These are phyloP conservation scores for Corythornis leucogaster DNA, from an alignment of 2,797 vertebrate genomes.

Conservation along the genomic window DNA sequence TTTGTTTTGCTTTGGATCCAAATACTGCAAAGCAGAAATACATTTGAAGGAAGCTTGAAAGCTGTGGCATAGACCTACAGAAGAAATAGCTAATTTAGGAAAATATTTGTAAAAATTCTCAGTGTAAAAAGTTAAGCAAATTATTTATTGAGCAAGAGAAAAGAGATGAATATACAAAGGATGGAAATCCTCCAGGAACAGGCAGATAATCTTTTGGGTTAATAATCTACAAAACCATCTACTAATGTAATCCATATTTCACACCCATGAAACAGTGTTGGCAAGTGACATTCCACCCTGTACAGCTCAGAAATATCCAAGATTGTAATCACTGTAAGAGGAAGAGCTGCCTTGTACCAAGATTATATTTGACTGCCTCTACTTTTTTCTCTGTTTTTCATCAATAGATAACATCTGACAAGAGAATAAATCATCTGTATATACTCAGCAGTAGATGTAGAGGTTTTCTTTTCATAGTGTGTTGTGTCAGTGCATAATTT, in stretches of 20 bases:
- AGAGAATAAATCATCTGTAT: background rate
- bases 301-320: background rate
- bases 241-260: slow-evolving; percentile 13
- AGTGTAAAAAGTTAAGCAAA: background rate
- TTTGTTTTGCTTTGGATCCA: slow-evolving; percentile 5
- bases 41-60: slow-evolving; percentile 7
- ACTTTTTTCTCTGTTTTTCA: background rate
- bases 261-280: background rate
- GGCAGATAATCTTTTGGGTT: background rate
- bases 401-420: background rate
- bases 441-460: background rate
- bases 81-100: background rate
- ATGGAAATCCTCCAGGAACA: background rate
- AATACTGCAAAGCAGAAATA: background rate
- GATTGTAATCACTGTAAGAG: background rate
- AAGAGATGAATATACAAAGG: background rate
- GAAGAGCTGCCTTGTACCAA: background rate
- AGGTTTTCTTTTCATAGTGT: background rate
- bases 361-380: background rate
- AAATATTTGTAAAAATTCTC: background rate
- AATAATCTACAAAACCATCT: background rate
- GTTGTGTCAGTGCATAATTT: background rate
- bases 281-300: background rate
- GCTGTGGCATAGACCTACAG: background rate
- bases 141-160: background rate